Conservation (phyloP, 2,888 invertebrate genomes). For the Andrena dorsata region DNA sequence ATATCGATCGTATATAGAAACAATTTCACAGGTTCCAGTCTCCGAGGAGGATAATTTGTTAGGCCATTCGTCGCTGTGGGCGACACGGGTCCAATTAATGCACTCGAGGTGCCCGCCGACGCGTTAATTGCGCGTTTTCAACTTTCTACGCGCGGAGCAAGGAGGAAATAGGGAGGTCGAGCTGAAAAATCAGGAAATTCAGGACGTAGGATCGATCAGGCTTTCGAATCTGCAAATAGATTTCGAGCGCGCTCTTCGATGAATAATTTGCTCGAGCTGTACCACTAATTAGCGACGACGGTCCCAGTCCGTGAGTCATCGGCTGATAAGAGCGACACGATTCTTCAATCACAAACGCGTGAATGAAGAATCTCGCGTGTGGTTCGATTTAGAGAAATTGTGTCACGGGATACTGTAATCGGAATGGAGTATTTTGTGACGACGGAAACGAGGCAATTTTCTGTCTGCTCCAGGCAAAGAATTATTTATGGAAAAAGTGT, state of each 20-base stretch:
- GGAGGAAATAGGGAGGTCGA: background rate
- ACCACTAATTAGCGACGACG: constrained; percentile 47
- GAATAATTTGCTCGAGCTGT: constrained; percentile 16
- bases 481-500: background rate
- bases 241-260: background rate
- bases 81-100: constrained; percentile 46
- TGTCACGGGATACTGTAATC: constrained; percentile 11
- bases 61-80: background rate
- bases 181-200: constrained; percentile 41
- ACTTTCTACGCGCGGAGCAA: constrained; percentile 47
- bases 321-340: constrained; percentile 19
- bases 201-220: background rate
- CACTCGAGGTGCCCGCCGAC: constrained; percentile 17
- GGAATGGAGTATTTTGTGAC: constrained; percentile 9
- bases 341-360: background rate
- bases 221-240: constrained; percentile 34
- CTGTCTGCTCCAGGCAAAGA: background rate
- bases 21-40: background rate
- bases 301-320: constrained; percentile 11
- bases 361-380: constrained; percentile 4
- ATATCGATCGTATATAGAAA: background rate
- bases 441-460: background rate
- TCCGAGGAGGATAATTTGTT: constrained; percentile 6
- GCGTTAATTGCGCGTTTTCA: constrained; percentile 48
- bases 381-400: constrained; percentile 3